Evolutionary conservation across 53 echinoderm and acorn worm genomes (phyloP).

Genomic region (Crossaster papposus): DNA sequence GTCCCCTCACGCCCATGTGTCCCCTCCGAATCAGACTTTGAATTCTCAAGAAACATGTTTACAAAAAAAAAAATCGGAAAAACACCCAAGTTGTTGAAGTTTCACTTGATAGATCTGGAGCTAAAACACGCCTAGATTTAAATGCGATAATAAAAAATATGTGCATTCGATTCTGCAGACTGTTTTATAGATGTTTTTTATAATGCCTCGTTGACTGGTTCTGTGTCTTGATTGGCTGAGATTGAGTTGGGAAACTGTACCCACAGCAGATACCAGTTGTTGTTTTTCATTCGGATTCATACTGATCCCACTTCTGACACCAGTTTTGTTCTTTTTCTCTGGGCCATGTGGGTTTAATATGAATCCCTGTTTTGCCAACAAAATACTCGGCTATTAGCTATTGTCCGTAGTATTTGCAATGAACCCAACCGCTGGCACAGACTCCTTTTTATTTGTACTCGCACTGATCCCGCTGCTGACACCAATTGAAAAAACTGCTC

Average conservation of each 20-base stretch:
- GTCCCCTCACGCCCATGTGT: constrained; percentile 53
- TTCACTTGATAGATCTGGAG: constrained; percentile 8
- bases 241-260: too few species aligned
- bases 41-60: neutral
- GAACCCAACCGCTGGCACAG: too few species aligned
- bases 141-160: too few species aligned
- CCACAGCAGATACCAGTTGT: too few species aligned
- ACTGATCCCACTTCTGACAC: neutral
- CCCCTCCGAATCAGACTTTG: constrained; percentile 41
- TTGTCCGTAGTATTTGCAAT: too few species aligned
- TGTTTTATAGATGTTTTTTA: too few species aligned
- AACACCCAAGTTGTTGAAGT: constrained; percentile 1
- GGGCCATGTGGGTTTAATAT: constrained; percentile 71
- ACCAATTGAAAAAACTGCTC: too few species aligned
- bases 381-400: too few species aligned
- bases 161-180: too few species aligned
- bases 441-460: neutral
- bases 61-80: neutral
- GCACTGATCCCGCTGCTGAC: neutral
- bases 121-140: neutral
- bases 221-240: too few species aligned
- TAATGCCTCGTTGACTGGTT: too few species aligned
- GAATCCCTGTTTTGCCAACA: neutral
- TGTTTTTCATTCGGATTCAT: neutral
- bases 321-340: too few species aligned